A percentile compares a stretch with the other conserved stretches of the same genome.
phyloP scores from a whole-genome alignment of 1,140 invertebrate species.

The Listronotus oregonensis region DNA sequence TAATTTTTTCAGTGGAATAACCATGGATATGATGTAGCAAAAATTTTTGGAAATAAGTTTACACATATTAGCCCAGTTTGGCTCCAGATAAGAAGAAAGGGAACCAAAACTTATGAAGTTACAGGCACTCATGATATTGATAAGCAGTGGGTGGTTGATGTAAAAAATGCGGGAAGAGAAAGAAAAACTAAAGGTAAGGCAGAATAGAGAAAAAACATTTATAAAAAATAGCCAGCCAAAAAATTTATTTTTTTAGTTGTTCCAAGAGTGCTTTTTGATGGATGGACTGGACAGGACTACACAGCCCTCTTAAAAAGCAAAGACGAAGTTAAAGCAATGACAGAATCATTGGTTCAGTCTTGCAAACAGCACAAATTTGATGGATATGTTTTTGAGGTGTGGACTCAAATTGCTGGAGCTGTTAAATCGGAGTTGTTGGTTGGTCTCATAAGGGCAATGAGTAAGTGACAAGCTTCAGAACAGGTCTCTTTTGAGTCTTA shows the following conservation, averaged over 20 bases:
- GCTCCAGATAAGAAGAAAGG: conserved; percentile 78
- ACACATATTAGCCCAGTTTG: conserved; percentile 92
- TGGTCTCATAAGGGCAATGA: conserved; percentile 67
- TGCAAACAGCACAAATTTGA: conserved; percentile 76
- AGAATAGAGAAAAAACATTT: not conserved
- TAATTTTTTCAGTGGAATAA: conserved; percentile 84
- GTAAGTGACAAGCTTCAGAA: conserved; percentile 47
- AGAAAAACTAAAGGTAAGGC: conserved; percentile 57
- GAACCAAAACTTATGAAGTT: conserved; percentile 65
- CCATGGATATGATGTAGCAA: conserved; percentile 92
- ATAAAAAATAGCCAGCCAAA: not conserved
- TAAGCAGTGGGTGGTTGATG: conserved; percentile 78
- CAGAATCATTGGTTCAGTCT: conserved; percentile 63
- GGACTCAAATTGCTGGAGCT: conserved; percentile 77
- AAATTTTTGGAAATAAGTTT: conserved; percentile 88
- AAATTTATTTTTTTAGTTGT: conserved; percentile 63
- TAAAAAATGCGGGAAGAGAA: conserved; percentile 61
- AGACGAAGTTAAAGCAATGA: conserved; percentile 62
- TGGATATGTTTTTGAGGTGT: conserved; percentile 87
- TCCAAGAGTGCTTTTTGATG: conserved; percentile 85
- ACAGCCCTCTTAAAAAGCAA: conserved; percentile 66
- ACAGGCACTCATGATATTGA: conserved; percentile 80
- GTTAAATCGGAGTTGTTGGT: conserved; percentile 68
- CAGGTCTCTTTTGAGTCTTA: too few species aligned
- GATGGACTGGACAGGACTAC: conserved; percentile 75